Evolutionary conservation across 53 echinoderm and acorn worm species (phyloP).

Genomic region (Pentamera pediparva): DNA sequence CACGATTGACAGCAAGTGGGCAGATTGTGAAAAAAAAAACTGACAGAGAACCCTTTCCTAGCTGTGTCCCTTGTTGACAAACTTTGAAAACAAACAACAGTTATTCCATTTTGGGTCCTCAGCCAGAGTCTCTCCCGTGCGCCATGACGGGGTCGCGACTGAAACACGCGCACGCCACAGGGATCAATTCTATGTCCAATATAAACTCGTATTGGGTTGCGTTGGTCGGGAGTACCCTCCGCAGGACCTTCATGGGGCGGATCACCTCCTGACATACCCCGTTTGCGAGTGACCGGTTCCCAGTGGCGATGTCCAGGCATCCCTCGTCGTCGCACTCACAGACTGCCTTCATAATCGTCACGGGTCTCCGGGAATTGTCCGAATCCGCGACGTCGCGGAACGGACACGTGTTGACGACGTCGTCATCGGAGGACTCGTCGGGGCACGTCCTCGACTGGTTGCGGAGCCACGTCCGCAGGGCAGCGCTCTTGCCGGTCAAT

Average conservation of each 20-base stretch:
- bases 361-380: background rate
- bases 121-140: too few relatives aligned
- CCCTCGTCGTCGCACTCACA: constrained; percentile 4
- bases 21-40: too few relatives aligned
- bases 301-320: background rate
- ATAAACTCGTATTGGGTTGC: background rate
- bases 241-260: constrained; percentile 10
- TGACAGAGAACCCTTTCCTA: too few relatives aligned
- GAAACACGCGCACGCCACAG: constrained; percentile 2
- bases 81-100: too few relatives aligned
- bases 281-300: background rate
- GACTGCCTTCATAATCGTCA: constrained; percentile 5
- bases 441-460: background rate
- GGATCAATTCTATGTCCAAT: constrained; percentile 6
- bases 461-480: background rate
- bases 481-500: background rate
- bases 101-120: too few relatives aligned
- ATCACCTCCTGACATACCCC: constrained; percentile 3
- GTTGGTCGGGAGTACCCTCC: background rate
- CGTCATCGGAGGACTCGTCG: background rate
- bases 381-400: background rate
- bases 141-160: background rate
- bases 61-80: too few relatives aligned
- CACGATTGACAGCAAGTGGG: too few relatives aligned
- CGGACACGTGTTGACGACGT: background rate